Percentiles rank a stretch among this genome's conserved stretches.
Evolutionary conservation across 1,140 invertebrate species (phyloP).

Genomic region (Zaprionus inermis): DNA sequence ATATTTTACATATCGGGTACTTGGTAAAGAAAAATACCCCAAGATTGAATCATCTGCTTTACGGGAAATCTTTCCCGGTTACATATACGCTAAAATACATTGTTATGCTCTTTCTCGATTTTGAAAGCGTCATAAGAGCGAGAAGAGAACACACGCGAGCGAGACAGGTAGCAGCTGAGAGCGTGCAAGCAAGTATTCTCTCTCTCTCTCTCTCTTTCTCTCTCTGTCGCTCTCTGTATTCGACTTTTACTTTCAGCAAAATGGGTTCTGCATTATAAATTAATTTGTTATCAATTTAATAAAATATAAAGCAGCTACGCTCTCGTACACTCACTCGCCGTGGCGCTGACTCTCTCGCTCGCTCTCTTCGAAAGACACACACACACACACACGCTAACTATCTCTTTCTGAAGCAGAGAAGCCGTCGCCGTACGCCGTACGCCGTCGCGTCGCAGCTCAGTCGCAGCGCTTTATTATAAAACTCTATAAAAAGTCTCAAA

Average conservation of each 20-base stretch:
- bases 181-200: background rate
- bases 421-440: slow-evolving; percentile 41
- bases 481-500: slow-evolving; percentile 81
- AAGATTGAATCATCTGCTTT: slow-evolving; percentile 46
- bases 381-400: slow-evolving; percentile 7
- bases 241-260: slow-evolving; percentile 29
- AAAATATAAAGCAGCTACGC: slow-evolving; percentile 26
- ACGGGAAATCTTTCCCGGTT: slow-evolving; percentile 38
- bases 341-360: slow-evolving; percentile 9
- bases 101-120: slow-evolving; percentile 12
- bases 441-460: slow-evolving; percentile 32
- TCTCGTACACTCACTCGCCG: slow-evolving; percentile 14
- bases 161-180: background rate
- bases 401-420: slow-evolving; percentile 49
- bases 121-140: background rate
- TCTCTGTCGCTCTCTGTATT: slow-evolving; percentile 8
- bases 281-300: slow-evolving; percentile 74
- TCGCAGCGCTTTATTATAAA: slow-evolving; percentile 40
- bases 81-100: background rate
- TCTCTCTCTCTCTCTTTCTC: slow-evolving; percentile 6
- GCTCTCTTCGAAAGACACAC: slow-evolving; percentile 3
- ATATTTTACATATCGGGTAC: slow-evolving; percentile 8
- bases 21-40: slow-evolving; percentile 26
- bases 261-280: slow-evolving; percentile 67
- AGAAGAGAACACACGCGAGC: background rate